phyloP scores from a whole-genome alignment of 2,797 vertebrate species.

The Phoeniculus purpureus region DNA sequence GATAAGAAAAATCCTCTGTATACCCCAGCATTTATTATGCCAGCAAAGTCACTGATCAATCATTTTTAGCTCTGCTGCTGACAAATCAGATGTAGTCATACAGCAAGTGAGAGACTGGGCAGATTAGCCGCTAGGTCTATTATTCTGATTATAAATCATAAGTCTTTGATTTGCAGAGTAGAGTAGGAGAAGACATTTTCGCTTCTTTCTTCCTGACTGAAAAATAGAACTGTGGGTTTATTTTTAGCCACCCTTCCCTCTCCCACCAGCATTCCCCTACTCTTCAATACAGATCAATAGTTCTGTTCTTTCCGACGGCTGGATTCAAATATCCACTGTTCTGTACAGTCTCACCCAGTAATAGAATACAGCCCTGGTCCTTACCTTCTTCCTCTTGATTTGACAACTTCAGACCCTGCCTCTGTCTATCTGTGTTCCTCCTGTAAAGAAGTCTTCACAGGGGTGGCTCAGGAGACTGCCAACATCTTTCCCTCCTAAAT shows the following conservation, averaged over 20 bases:
- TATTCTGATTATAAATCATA: constrained; percentile 23
- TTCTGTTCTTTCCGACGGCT: constrained; percentile 32
- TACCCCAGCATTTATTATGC: neutral
- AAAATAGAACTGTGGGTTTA: neutral
- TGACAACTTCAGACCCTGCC: neutral
- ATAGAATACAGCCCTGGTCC: neutral
- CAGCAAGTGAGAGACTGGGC: neutral
- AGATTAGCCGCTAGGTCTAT: neutral
- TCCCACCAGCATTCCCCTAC: neutral
- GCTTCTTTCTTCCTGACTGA: neutral
- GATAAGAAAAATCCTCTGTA: neutral
- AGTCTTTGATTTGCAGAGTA: constrained; percentile 24
- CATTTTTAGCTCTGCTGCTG: neutral
- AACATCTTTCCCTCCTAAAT: neutral
- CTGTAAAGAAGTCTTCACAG: neutral
- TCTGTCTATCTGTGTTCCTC: neutral
- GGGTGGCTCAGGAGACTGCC: neutral
- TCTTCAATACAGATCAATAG: constrained; percentile 28
- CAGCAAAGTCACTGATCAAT: neutral
- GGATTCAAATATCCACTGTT: neutral
- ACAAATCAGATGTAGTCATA: neutral
- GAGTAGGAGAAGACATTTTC: neutral
- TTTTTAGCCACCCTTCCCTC: constrained; percentile 19
- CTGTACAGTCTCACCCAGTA: neutral
- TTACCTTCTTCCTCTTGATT: neutral